Evolutionary conservation across 1,140 invertebrate species (phyloP).

Genomic region (Arion vulgaris): DNA sequence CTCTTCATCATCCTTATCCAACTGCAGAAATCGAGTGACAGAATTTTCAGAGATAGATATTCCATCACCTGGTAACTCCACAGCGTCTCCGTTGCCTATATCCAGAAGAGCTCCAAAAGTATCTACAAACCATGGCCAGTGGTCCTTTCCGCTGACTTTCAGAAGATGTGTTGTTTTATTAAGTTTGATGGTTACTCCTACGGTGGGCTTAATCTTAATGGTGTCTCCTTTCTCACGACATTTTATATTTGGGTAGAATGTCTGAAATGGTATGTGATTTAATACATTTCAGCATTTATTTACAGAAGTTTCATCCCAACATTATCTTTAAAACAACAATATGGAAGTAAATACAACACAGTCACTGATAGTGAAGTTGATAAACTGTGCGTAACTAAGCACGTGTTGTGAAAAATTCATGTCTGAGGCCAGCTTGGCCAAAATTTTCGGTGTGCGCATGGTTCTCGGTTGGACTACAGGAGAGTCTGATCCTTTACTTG

Average conservation of each 20-base stretch:
- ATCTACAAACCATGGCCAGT: conserved; percentile 66
- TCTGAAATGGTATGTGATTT: conserved; percentile 28
- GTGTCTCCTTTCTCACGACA: conserved; percentile 62
- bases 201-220: conserved; percentile 60
- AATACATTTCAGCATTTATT: no score
- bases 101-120: conserved; percentile 64
- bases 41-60: conserved; percentile 56
- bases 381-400: no score
- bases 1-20: conserved; percentile 66
- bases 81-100: conserved; percentile 60
- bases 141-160: conserved; percentile 60
- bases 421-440: no score
- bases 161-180: conserved; percentile 60
- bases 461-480: no score
- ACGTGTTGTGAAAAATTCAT: no score
- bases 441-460: no score
- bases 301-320: no score
- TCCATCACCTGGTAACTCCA: conserved; percentile 48
- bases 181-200: conserved; percentile 60
- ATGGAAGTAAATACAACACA: no score
- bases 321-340: no score
- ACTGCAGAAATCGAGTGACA: conserved; percentile 65
- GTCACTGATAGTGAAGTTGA: no score
- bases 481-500: no score
- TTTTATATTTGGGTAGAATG: conserved; percentile 58